Evolutionary conservation across 2,888 invertebrate genomes (phyloP).

Genomic region (Monoplex corrugatus): DNA sequence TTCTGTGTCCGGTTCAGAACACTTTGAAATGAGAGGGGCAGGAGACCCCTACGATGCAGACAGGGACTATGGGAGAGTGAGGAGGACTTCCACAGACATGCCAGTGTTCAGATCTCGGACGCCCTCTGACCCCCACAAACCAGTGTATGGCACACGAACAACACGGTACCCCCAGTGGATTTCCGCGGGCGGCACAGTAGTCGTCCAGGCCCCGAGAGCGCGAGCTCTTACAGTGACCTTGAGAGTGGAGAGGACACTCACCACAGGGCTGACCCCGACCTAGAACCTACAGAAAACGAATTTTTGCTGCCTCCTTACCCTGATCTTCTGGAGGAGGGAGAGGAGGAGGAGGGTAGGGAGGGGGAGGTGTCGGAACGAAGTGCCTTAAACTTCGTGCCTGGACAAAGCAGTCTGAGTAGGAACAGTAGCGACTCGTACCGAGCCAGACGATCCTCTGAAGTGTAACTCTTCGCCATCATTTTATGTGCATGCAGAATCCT

Average conservation of each 20-base stretch:
- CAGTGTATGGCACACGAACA: background rate
- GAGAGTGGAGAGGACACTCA: conserved; percentile 6
- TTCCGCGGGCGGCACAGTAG: conserved; percentile 22
- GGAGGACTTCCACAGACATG: background rate
- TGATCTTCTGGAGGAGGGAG: conserved; percentile 52
- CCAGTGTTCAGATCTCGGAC: background rate
- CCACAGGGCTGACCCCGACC: background rate
- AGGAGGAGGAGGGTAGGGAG: conserved; percentile 23
- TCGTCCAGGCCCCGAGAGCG: background rate
- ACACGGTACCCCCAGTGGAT: conserved; percentile 32
- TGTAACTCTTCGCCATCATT: conserved; percentile 3
- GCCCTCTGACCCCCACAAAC: background rate
- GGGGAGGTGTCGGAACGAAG: conserved; percentile 43
- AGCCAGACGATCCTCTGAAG: conserved; percentile 29
- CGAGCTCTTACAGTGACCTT: background rate
- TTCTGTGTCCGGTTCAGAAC: background rate
- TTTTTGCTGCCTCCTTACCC: conserved; percentile 57
- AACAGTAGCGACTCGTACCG: background rate
- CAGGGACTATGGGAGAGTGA: background rate
- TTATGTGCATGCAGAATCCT: too few relatives aligned
- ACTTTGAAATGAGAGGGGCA: background rate
- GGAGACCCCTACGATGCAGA: background rate
- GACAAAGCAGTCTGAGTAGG: conserved; percentile 2
- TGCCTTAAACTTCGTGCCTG: conserved; percentile 48
- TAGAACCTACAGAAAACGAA: conserved; percentile 50